phyloP scores from a whole-genome alignment of 2,797 vertebrate genomes.

The Rhinogobio ventralis region DNA sequence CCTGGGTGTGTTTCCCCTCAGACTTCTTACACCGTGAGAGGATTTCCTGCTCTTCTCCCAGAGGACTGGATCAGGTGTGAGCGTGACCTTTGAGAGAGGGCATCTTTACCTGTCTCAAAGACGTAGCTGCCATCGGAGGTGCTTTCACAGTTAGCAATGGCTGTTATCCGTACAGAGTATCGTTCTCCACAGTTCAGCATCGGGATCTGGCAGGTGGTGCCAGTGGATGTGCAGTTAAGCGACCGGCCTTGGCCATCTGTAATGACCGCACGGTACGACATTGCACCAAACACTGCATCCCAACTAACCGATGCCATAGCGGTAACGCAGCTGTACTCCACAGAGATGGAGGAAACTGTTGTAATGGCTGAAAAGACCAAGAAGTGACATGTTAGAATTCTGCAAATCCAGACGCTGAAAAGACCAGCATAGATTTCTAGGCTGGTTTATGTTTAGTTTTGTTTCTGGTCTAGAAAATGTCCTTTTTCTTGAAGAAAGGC shows the following conservation, averaged over 20 bases:
- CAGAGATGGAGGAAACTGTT: constrained; percentile 66
- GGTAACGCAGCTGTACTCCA: constrained; percentile 71
- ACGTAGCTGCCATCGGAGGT: constrained; percentile 55
- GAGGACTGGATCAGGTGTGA: constrained; percentile 25
- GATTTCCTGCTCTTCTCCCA: constrained; percentile 7
- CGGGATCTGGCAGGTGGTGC: constrained; percentile 72
- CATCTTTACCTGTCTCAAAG: constrained; percentile 79
- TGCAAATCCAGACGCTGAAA: neutral
- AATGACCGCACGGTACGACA: constrained; percentile 70
- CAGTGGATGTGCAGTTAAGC: constrained; percentile 70
- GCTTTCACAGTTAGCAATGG: constrained; percentile 73
- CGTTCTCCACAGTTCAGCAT: constrained; percentile 73
- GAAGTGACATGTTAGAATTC: neutral
- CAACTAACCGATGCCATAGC: constrained; percentile 72
- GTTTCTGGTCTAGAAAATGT: neutral
- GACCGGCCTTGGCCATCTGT: constrained; percentile 60
- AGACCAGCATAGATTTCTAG: neutral
- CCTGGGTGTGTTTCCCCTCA: constrained; percentile 39
- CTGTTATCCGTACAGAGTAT: constrained; percentile 69
- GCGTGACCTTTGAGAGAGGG: neutral
- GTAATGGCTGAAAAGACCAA: constrained; percentile 67
- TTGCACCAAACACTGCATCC: constrained; percentile 71
- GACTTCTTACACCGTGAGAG: constrained; percentile 14
- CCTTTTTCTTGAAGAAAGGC: neutral
- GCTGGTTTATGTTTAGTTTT: neutral